Base-by-base conservation (phyloP, 2,888 invertebrate species). In the Sinopyrophorus schimmeli region DNA sequence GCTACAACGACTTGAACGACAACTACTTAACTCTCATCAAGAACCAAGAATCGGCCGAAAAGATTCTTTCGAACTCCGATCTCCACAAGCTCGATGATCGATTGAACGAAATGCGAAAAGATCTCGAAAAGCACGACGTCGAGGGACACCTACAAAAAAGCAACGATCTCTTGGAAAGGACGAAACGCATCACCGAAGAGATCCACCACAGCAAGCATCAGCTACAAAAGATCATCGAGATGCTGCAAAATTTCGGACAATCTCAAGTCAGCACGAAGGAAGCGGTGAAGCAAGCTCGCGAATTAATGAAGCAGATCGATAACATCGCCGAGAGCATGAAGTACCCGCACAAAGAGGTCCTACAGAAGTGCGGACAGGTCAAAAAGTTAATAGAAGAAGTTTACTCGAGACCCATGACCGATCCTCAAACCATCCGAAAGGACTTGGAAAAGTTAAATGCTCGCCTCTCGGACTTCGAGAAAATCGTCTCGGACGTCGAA, bases 201-300 rank as follows among this genome's bases (percentile, higher is more conserved):
- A 31, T 53, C 26, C 28, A 14, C 7, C 18, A 49, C 3, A 34
- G 28, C n/a, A 43, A 48, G 39, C n/a, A 76, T 17, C 24, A 52
- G 10, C 15, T 59, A 2, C 32, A 74, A 23, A 74, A 68, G n/a
- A 75, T 77, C 1, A 67, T 73, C 9, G 62, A 68, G 15, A 62
- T 61, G 9, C 52, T 76, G 6, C 65, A 70, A 11, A 68, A 72
- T 21, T 78, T 80, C 48, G 78, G 76, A 2, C 75, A 74, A 39
- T 75, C 76, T 11, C 73, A 76, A 17, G 31, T 55, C 3, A 50
- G 24, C 37, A 50, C 54, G 9, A 48, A 54, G 38, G 59, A 57
- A 23, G 61, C 61, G 56, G 26, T 59, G 41, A 21, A 53, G 37
- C 26, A 58, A 51, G 62, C 66, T 3, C 58, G 66, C 14, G 27